Percentiles rank a stretch among this genome's conserved stretches.
phyloP scores from a whole-genome alignment of 2,797 vertebrate genomes.

The Macroramphosus scolopax region DNA sequence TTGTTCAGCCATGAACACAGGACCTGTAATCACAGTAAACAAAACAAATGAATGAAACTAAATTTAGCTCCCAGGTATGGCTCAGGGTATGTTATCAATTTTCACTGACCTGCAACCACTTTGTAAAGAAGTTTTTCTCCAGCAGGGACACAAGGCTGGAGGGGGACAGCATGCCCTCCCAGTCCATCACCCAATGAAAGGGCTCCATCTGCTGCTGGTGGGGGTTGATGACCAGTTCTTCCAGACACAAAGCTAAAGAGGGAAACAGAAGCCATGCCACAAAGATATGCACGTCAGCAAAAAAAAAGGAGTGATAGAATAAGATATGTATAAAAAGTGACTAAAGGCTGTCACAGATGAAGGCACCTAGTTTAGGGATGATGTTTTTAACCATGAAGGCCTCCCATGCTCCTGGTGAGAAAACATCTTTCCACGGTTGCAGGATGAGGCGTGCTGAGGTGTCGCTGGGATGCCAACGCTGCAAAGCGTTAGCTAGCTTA shows the following conservation, averaged over 20 bases:
- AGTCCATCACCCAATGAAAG: constrained; percentile 96
- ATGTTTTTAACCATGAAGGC: constrained; percentile 99
- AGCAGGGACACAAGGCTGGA: constrained; percentile 91
- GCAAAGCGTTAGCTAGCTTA: constrained; percentile 91
- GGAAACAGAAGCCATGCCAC: constrained; percentile 5
- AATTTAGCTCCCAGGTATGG: too few species aligned
- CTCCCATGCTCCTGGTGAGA: constrained; percentile 95
- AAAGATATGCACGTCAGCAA: background rate
- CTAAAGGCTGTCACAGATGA: background rate
- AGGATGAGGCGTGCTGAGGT: constrained; percentile 94
- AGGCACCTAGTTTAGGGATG: constrained; percentile 90
- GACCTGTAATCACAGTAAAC: constrained; percentile 77
- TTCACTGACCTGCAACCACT: constrained; percentile 96
- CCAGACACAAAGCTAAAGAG: constrained; percentile 86
- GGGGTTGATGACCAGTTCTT: constrained; percentile 93
- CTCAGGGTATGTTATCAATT: too few species aligned
- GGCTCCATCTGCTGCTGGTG: constrained; percentile 98
- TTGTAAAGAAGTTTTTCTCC: constrained; percentile 97
- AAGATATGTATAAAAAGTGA: background rate
- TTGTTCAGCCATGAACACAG: constrained; percentile 97
- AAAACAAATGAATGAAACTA: background rate
- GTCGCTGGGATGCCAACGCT: constrained; percentile 97
- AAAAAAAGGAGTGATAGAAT: background rate
- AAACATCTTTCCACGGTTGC: constrained; percentile 97
- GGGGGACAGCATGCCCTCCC: constrained; percentile 95